Base-by-base conservation (phyloP, 1,140 invertebrate genomes). In the Rhizoglyphus robini region DNA sequence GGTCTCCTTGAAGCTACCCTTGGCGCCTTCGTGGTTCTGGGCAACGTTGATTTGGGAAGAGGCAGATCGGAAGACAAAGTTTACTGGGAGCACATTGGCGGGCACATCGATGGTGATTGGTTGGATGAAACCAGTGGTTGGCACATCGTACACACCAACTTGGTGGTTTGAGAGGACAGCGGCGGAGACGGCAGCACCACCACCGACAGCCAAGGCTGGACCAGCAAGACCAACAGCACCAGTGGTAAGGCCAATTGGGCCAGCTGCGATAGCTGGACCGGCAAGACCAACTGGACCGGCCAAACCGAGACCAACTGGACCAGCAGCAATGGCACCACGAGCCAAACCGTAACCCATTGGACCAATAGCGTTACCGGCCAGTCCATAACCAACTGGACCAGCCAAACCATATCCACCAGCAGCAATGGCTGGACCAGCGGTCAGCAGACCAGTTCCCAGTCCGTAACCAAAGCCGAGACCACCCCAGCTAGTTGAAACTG, bases 1-100 rank as follows among this genome's bases (percentile, higher is more conserved):
- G 8, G 29, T 47, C 27, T 34, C 2, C 25, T 46, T 59, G 20
- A 8, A 25, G 25, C 15, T 18, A 11, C 65, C 65, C 1, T 5
- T 5, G 4, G 18, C 65, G n/a, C 29, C 27, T 3, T 5, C 11
- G 47, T 66, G 65, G 23, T 41, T 30, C 41, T 66, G 62, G 5
- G 25, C n/a, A 23, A 66, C 34, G 31, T 59, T 62, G 1, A 66
- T 18, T 11, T n/a, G 34, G 3, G 34, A 31, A 1, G 65, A 66
- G 11, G 61, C 51, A 2, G 65, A 62, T 29, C 65, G 62, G 63
- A 62, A 66, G 15, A 38, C 5, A 31, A 66, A 32, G 30, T 30
- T 62, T n/a, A 66, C 25, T 34, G 65, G 65, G 25, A 64, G 30
- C 3, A 54, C 11, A 34, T 48, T 34, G 63, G 65, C 65, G 18